Evolutionary conservation across 2,888 invertebrate genomes (phyloP).

Genomic region (Aleiodes leptofemur): DNA sequence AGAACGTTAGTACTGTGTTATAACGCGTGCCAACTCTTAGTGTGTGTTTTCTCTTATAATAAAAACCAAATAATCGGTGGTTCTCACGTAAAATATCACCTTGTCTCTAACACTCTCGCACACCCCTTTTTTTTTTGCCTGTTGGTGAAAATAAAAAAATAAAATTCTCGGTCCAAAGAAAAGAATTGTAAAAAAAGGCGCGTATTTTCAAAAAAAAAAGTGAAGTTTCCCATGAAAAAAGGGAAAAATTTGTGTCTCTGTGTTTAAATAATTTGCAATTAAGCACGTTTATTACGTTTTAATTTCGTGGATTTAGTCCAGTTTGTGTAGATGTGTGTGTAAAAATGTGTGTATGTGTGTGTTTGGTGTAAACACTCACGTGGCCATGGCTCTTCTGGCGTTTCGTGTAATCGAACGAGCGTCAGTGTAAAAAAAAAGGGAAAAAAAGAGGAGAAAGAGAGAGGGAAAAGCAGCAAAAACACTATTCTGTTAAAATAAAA

Average conservation of each 20-base stretch:
- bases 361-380: slow-evolving; percentile 22
- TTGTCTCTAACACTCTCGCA: not conserved
- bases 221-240: no score
- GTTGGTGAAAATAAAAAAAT: not conserved
- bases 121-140: not conserved
- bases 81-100: not conserved
- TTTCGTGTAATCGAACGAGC: slow-evolving; percentile 5
- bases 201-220: no score
- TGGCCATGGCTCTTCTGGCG: slow-evolving; percentile 12
- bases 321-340: no score
- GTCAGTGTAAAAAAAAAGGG: not conserved
- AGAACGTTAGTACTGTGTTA: slow-evolving; percentile 24
- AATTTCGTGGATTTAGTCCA: not conserved
- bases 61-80: slow-evolving; percentile 23
- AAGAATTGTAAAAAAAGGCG: not conserved
- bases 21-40: slow-evolving; percentile 41
- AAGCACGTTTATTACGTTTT: not conserved
- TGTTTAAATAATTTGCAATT: no score
- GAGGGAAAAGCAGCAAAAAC: no score
- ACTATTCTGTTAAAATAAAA: no score
- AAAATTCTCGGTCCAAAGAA: not conserved
- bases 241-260: no score
- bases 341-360: not conserved
- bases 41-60: slow-evolving; percentile 4
- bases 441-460: no score